A percentile compares a stretch with the other conserved stretches of the same genome.
Evolutionary conservation across 2,888 invertebrate species (phyloP).

Genomic region (Julus scandinavius): DNA sequence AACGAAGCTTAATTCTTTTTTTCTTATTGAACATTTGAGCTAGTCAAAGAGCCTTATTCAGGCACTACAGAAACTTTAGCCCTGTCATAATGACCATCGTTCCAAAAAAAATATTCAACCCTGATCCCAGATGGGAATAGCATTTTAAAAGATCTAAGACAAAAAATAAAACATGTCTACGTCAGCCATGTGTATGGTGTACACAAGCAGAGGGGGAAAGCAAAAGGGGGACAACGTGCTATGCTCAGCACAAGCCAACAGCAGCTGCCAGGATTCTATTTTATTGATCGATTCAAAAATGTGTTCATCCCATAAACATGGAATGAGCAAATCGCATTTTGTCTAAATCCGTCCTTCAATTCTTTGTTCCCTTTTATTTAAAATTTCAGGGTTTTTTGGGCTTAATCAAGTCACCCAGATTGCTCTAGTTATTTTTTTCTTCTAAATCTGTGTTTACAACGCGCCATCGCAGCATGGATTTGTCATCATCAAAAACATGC

Average conservation of each 20-base stretch:
- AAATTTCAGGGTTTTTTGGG: neutral
- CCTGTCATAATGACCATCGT: no score
- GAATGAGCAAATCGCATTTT: neutral
- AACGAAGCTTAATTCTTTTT: no score
- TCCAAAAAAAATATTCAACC: no score
- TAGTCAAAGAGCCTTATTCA: no score
- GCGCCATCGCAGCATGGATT: neutral
- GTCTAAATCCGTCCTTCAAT: conserved; percentile 19
- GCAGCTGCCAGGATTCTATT: conserved; percentile 12
- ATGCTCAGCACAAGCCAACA: neutral
- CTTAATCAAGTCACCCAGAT: neutral
- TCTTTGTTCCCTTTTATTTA: neutral
- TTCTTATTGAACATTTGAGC: no score
- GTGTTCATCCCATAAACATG: neutral
- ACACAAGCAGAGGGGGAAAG: neutral
- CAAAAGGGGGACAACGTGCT: neutral
- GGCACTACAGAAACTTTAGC: no score
- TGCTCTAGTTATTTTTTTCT: neutral
- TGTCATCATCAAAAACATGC: conserved; percentile 25
- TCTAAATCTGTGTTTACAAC: neutral
- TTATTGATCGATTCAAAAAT: conserved; percentile 15
- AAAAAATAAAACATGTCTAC: no score
- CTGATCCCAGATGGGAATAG: no score
- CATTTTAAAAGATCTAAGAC: no score
- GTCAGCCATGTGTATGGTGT: no score